phyloP scores from a whole-genome alignment of 2,888 invertebrate species.

The Andrena marginata region DNA sequence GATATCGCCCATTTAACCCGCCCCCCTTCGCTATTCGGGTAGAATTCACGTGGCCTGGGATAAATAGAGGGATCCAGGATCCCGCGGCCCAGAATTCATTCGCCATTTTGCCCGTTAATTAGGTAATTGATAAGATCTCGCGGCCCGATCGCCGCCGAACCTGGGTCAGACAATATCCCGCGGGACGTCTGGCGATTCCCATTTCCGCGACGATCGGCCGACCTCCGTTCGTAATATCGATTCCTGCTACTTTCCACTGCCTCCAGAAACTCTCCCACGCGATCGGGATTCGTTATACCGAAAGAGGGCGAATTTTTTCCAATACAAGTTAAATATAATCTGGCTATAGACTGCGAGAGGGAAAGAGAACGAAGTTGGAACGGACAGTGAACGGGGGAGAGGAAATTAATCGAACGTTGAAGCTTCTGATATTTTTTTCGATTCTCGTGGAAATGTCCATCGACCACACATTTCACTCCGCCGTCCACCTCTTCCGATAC shows the following conservation, averaged over 20 bases:
- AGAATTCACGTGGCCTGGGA: conserved; percentile 54
- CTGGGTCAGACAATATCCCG: conserved; percentile 31
- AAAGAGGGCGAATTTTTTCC: no score
- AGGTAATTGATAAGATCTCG: conserved; percentile 53
- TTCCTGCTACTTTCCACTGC: neutral
- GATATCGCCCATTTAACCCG: neutral
- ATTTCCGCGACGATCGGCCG: conserved; percentile 32
- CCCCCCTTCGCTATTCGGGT: conserved; percentile 9
- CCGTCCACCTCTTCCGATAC: conserved; percentile 7
- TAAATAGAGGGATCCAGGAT: conserved; percentile 48
- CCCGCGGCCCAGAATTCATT: conserved; percentile 26
- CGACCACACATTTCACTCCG: conserved; percentile 2
- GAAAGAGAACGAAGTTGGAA: no score
- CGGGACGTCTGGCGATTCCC: conserved; percentile 24
- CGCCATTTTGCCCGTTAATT: conserved; percentile 14
- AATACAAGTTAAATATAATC: no score
- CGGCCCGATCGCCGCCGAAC: neutral
- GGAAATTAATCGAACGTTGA: neutral
- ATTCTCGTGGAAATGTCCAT: neutral
- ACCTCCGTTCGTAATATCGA: conserved; percentile 38
- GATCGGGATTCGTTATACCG: neutral
- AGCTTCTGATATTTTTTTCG: conserved; percentile 11
- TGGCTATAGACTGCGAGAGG: no score
- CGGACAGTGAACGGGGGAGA: neutral
- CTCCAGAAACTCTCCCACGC: neutral